Evolutionary conservation across 2,113 vertebrate species (phyloP).

Genomic region (Callaeas wilsoni): DNA sequence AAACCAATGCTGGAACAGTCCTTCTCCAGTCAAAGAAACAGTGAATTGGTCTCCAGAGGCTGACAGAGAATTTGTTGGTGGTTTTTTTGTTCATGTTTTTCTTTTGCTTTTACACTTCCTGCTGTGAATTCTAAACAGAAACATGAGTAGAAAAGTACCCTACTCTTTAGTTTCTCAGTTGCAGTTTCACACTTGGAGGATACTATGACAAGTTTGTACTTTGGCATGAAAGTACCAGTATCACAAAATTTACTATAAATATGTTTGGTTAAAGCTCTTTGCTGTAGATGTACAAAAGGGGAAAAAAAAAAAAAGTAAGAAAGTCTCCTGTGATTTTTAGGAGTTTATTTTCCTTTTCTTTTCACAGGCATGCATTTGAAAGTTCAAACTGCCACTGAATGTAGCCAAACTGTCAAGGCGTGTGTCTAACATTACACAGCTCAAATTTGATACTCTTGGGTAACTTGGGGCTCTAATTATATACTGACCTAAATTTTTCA

Average conservation of each 20-base stretch:
- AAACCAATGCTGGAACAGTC: neutral
- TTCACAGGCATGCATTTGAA: neutral
- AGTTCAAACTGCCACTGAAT: neutral
- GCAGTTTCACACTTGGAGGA: neutral
- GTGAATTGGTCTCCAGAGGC: neutral
- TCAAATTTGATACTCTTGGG: neutral
- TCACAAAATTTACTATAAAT: constrained; percentile 10
- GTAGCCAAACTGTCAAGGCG: neutral
- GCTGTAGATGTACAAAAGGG: neutral
- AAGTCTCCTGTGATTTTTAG: neutral
- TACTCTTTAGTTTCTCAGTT: neutral
- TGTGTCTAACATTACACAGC: neutral
- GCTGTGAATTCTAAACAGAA: neutral
- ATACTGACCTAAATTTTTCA: constrained; percentile 14
- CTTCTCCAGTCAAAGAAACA: neutral
- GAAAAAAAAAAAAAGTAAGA: neutral
- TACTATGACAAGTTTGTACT: neutral
- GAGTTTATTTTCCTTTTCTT: neutral
- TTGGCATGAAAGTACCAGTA: neutral
- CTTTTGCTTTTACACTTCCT: neutral
- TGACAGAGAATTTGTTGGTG: neutral
- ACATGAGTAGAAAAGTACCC: neutral
- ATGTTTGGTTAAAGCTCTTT: neutral
- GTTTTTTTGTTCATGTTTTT: neutral
- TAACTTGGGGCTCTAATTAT: constrained; percentile 18